Conservation (phyloP, 2,888 invertebrate genomes). For the Thecocarcelia acutangulata region DNA sequence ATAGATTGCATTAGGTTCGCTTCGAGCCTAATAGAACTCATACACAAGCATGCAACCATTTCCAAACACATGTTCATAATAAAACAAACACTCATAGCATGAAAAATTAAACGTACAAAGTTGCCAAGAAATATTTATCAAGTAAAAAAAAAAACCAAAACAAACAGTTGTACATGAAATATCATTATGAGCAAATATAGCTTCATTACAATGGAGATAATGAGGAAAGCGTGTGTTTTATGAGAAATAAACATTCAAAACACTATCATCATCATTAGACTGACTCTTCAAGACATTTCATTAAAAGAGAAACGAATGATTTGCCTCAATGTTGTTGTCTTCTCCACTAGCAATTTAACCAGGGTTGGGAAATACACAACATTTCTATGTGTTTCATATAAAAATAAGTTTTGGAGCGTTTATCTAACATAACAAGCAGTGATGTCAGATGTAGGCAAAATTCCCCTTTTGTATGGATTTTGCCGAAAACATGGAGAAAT, state of each 20-base stretch:
- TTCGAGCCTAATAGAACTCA: slow-evolving; percentile 18
- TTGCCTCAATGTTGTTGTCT: too few species aligned
- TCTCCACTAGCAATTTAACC: too few species aligned
- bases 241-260: slow-evolving; percentile 17
- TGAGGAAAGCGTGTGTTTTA: slow-evolving; percentile 30
- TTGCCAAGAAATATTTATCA: background rate
- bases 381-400: too few species aligned
- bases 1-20: background rate
- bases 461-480: too few species aligned
- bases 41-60: background rate
- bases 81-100: too few species aligned
- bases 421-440: too few species aligned
- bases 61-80: slow-evolving; percentile 1
- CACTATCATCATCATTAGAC: slow-evolving; percentile 19
- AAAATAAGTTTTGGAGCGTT: too few species aligned
- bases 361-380: too few species aligned
- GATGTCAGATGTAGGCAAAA: too few species aligned
- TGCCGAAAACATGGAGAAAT: too few species aligned
- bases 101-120: background rate
- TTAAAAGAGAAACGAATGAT: background rate
- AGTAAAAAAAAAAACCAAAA: background rate
- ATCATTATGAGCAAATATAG: slow-evolving; percentile 40
- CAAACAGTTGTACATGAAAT: background rate
- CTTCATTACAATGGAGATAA: slow-evolving; percentile 20
- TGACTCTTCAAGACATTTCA: slow-evolving; percentile 11